Evolutionary conservation across 2,888 invertebrate species (phyloP), one percentile per base, ranked within the genome.

Genomic region (Drosophila neoperkinsi): DNA sequence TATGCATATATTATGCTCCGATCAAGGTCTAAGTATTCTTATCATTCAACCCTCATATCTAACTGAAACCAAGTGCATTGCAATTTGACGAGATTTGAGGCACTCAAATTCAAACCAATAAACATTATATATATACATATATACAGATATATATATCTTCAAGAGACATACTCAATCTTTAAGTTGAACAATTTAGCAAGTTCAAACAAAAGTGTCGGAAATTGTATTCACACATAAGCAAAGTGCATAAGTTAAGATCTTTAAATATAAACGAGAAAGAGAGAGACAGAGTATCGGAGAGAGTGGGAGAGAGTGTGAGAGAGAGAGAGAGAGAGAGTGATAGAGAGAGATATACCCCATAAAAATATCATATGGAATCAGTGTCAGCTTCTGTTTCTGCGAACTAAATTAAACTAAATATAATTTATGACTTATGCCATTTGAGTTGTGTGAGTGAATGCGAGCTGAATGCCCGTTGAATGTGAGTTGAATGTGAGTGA

Each of bases 401-500:
- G 53, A 76, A 64, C 66, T 74, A 75, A 90, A 82, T 79, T 77
- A 74, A 90, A 83, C 74, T 90, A 85, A 90, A 88, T 87, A 79
- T 74, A 87, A 87, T 87, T 90, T 88, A 88, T 79, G 90, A 81
- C 68, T 74, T 71, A 67, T 59, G 64, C 33, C 68, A 80, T 75
- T 87, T 72, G 57, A 69, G 72, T 59, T 53, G 71, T 57, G 71
- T 46, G 36, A 62, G 28, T 41, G 51, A 59, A 57, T 57, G 58
- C 49, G 34, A 65, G 46, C 46, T 46, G 46, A 46, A 28, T 25
- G 46, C 28, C 28, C 16, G 16, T 25, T 46, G 25, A 46, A 46
- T 46, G 25, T 16, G 25, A 46, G 16, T 46, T 46, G 46, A 46
- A 46, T 46, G 46, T 25, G 46, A 46, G 46, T 46, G 46, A 46